phyloP scores from a whole-genome alignment of 2,113 vertebrate genomes.

The Sus scrofa region DNA sequence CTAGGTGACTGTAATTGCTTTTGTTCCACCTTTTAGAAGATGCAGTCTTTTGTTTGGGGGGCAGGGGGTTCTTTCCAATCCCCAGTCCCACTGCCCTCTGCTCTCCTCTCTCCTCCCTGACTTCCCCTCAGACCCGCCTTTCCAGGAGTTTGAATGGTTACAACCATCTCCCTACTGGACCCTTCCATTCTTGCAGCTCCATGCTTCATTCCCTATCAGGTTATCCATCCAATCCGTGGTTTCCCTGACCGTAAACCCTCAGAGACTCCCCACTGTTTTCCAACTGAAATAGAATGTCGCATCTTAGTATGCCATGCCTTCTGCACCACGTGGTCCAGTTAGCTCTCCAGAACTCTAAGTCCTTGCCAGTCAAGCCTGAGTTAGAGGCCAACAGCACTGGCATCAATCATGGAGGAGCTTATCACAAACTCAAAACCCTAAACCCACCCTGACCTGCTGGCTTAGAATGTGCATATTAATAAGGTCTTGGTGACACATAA shows the following conservation, averaged over 20 bases:
- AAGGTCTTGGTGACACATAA: neutral
- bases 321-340: neutral
- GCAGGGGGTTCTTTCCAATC: neutral
- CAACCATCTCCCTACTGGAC: neutral
- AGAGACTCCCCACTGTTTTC: neutral
- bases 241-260: constrained; percentile 12
- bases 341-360: neutral
- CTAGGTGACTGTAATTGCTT: neutral
- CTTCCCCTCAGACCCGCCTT: neutral
- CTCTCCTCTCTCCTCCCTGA: neutral
- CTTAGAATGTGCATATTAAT: neutral
- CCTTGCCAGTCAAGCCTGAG: neutral
- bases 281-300: neutral
- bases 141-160: neutral
- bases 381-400: neutral
- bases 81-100: neutral
- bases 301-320: neutral
- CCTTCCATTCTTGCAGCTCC: too few relatives aligned
- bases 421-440: neutral
- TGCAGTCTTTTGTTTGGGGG: neutral
- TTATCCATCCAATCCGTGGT: neutral
- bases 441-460: neutral
- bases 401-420: neutral
- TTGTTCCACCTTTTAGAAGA: neutral
- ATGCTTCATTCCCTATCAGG: neutral